Conservation (phyloP, 2,113 vertebrate genomes). For the Rhea americana region DNA sequence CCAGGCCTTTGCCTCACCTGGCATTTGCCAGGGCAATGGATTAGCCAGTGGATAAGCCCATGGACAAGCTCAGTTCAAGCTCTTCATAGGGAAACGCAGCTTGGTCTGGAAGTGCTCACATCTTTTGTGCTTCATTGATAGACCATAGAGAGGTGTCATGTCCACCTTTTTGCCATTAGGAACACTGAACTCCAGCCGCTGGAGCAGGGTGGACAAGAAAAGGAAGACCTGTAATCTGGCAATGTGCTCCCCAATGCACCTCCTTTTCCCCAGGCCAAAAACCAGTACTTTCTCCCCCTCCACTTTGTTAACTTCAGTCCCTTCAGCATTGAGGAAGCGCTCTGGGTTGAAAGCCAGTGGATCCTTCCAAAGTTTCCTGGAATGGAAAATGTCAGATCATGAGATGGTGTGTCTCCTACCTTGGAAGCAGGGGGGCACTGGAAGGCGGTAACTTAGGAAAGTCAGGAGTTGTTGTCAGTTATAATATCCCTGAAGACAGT, state of each 20-base stretch:
- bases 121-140: constrained; percentile 83
- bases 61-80: background rate
- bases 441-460: background rate
- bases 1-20: background rate
- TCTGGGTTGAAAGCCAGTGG: constrained; percentile 84
- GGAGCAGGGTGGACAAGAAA: constrained; percentile 88
- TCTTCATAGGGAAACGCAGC: constrained; percentile 39
- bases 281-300: constrained; percentile 82
- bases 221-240: constrained; percentile 87
- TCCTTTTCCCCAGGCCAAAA: constrained; percentile 91
- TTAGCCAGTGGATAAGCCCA: background rate
- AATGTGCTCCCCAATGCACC: constrained; percentile 87
- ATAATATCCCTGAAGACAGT: background rate
- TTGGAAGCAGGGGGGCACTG: fast-evolving
- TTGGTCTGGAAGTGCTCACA: constrained; percentile 79
- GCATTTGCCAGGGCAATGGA: background rate
- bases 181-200: constrained; percentile 81
- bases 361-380: constrained; percentile 89
- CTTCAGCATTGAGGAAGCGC: constrained; percentile 83
- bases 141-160: constrained; percentile 84
- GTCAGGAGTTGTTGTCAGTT: too few relatives aligned
- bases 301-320: constrained; percentile 77
- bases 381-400: background rate
- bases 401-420: background rate
- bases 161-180: constrained; percentile 72